Evolutionary conservation across 2,797 vertebrate genomes (phyloP), one percentile per base, ranked within the genome.

Genomic region (Mormyrops boulengeri): DNA sequence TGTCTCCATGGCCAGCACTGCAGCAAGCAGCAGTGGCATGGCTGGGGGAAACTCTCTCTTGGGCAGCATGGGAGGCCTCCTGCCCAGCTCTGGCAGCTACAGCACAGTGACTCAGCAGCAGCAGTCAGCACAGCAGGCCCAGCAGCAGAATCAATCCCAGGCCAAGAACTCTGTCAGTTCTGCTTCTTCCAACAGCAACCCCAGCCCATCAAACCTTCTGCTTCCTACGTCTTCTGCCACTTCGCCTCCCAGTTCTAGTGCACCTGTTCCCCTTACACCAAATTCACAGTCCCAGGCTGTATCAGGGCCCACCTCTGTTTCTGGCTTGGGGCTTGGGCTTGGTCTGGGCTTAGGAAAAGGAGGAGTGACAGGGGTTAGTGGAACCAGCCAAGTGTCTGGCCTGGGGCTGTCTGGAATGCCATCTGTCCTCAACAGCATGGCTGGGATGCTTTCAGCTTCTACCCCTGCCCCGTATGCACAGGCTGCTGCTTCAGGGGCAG

Each of bases 391-490:
- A 3, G 93, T 95, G 91, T 92, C 95, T 0, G 91, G 94, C 52
- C 93, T 96, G 4, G 94, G 93, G 41, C 89, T 96, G 85, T 94
- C 95, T 62, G 95, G 95, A 93, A 95, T 96, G 94, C 93, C 93
- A 92, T 94, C 94, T 8, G 95, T 95, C 90, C 92, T 96, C 90
- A 94, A 91, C 91, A 92, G 88, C 90, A 93, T 96, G 93, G 90
- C 93, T 2, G 90, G 93, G 84, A 92, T 95, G 3, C 91, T 96
- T 55, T 94, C 94, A 4, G 93, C 93, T 89, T 95, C 97, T 88
- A 97, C 97, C 49, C 96, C 97, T 0, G 95, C 97, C 34, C 97
- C 97, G 0, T 98, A 98, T 0, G 97, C 98, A 88, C 98, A 98
- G 94, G 98, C 98, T 2, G 98, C 97, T 89, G 97, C 97, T n/a